Conservation (phyloP, 2,888 invertebrate genomes). For the Drosophila cyrtoloma region DNA sequence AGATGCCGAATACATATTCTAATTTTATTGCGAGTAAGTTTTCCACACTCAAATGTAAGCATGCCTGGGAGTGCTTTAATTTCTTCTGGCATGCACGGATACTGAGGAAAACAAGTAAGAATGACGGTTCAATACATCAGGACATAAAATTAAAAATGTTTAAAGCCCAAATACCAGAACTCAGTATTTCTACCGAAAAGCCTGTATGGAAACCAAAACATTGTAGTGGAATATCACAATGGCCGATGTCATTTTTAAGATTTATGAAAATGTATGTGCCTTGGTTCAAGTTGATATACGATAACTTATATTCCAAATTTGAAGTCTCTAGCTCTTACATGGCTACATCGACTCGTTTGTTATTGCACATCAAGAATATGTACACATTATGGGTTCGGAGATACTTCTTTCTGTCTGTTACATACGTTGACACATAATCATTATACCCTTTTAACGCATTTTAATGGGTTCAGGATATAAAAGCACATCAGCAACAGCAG, state of each 20-base stretch:
- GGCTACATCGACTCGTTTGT: neutral
- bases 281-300: neutral
- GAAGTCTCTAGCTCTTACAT: neutral
- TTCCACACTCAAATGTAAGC: no score
- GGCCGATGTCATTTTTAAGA: neutral
- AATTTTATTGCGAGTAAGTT: no score
- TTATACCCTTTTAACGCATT: neutral
- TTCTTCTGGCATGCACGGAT: no score
- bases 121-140: no score
- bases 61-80: no score
- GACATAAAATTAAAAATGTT: no score
- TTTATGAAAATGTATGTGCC: neutral
- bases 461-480: neutral
- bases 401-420: neutral
- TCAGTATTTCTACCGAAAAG: no score
- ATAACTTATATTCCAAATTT: neutral
- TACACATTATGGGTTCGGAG: neutral
- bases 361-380: neutral
- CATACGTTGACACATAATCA: neutral
- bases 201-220: no score
- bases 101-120: no score
- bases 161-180: no score
- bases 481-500: conserved; percentile 12
- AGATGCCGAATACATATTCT: no score
- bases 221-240: neutral